Evolutionary conservation across 2,888 invertebrate species (phyloP).

Genomic region (Trichogramma dendrolimi): DNA sequence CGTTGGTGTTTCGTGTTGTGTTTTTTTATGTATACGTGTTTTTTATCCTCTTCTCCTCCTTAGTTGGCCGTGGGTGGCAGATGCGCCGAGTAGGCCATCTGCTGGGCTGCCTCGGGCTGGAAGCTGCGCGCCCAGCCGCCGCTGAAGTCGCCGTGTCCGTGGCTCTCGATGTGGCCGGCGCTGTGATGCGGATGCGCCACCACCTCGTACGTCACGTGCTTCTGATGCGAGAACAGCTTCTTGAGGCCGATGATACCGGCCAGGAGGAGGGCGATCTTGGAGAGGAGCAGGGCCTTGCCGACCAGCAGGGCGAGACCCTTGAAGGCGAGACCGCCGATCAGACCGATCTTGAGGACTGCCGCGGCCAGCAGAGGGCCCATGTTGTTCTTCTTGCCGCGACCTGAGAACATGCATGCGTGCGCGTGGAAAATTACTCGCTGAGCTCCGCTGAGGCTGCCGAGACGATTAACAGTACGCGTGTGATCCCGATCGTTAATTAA

Average conservation of each 20-base stretch:
- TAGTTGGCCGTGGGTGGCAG: slow-evolving; percentile 13
- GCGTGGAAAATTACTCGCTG: too few species aligned
- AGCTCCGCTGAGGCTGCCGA: too few species aligned
- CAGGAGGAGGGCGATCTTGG: slow-evolving; percentile 76
- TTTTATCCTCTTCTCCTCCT: not conserved
- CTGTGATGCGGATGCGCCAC: slow-evolving; percentile 69
- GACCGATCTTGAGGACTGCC: slow-evolving; percentile 74
- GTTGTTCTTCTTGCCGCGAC: slow-evolving; percentile 70
- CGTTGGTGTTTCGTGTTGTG: not conserved
- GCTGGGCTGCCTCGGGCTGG: slow-evolving; percentile 54
- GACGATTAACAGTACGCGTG: too few species aligned
- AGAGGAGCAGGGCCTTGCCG: slow-evolving; percentile 79
- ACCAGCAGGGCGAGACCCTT: slow-evolving; percentile 77
- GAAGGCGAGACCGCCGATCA: slow-evolving; percentile 75
- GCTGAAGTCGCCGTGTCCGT: slow-evolving; percentile 53
- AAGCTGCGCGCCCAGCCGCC: slow-evolving; percentile 63
- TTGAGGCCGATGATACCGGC: slow-evolving; percentile 78
- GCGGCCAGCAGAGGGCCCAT: slow-evolving; percentile 71
- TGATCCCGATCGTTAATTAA: too few species aligned
- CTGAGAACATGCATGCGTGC: slow-evolving; percentile 40
- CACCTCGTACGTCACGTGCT: slow-evolving; percentile 71
- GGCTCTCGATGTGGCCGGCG: slow-evolving; percentile 53
- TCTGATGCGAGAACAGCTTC: slow-evolving; percentile 73
- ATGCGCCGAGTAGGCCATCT: slow-evolving; percentile 64
- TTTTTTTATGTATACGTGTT: not conserved